Percentiles rank a stretch among this genome's conserved stretches.
phyloP scores from a whole-genome alignment of 2,888 invertebrate genomes.

The Cylindroiulus punctatus region DNA sequence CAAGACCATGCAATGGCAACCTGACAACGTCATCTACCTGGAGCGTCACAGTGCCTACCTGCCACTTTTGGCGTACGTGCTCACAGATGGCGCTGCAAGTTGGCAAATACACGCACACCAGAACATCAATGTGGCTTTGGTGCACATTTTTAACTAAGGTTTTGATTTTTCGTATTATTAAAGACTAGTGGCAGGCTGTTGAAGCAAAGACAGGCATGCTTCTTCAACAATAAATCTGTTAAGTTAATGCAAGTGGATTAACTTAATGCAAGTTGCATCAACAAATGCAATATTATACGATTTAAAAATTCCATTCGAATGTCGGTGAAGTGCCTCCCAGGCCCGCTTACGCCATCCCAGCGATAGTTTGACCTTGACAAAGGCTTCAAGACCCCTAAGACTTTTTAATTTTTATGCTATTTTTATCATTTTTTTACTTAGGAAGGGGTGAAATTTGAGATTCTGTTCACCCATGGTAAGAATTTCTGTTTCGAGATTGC shows the following conservation, averaged over 20 bases:
- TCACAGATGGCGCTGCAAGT: not conserved
- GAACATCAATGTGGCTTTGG: no score
- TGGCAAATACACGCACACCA: no score
- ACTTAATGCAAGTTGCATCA: no score
- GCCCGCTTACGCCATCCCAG: not conserved
- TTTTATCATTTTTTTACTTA: slow-evolving; percentile 26
- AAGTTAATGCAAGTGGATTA: no score
- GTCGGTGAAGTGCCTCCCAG: not conserved
- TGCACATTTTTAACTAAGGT: no score
- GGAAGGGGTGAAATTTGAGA: not conserved
- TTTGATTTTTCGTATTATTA: no score
- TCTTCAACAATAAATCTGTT: no score
- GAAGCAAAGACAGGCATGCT: no score
- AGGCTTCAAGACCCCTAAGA: not conserved
- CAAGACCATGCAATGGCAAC: not conserved
- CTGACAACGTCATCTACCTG: not conserved
- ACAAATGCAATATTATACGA: no score
- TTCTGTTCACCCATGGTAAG: not conserved
- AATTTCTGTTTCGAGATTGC: not conserved
- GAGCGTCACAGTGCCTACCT: not conserved
- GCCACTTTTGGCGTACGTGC: not conserved
- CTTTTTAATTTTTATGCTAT: not conserved
- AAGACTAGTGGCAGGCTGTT: no score
- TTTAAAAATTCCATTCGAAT: not conserved
- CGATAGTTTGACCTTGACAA: not conserved